A percentile compares a stretch with the other conserved stretches of the same genome.
phyloP scores from a whole-genome alignment of 2,113 vertebrate species.

The Psammodynastes pulverulentus region DNA sequence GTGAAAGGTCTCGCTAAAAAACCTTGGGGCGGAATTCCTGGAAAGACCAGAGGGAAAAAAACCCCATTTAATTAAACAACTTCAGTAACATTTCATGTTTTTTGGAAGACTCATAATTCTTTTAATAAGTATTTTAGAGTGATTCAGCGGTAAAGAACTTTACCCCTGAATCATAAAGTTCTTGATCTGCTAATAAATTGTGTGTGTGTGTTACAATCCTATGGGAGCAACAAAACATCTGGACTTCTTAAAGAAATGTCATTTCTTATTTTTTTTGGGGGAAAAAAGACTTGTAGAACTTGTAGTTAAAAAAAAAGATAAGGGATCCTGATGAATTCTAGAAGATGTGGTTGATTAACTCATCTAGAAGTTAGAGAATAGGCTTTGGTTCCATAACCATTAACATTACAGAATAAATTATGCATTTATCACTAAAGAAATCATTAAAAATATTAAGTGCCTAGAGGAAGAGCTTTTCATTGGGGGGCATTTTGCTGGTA shows the following conservation, averaged over 20 bases:
- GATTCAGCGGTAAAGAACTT: background rate
- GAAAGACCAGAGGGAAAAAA: background rate
- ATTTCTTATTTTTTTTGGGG: background rate
- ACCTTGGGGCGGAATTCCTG: background rate
- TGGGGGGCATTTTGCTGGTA: background rate
- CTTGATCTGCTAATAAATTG: background rate
- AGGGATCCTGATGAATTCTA: background rate
- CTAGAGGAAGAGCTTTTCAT: background rate
- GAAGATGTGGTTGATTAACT: background rate
- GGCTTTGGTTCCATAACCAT: background rate
- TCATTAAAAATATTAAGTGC: background rate
- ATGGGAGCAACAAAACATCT: background rate
- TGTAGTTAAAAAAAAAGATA: background rate
- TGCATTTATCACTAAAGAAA: background rate
- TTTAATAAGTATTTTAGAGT: background rate
- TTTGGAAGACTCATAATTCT: background rate
- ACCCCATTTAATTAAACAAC: background rate
- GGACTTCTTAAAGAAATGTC: background rate
- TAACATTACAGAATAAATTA: background rate
- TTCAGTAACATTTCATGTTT: background rate
- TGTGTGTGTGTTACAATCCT: background rate
- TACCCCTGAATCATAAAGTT: too few species aligned
- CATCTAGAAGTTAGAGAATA: background rate
- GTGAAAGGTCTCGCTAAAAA: background rate
- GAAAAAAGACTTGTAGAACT: background rate